phyloP scores from a whole-genome alignment of 2,888 invertebrate species.

The Herminia tarsipennalis region DNA sequence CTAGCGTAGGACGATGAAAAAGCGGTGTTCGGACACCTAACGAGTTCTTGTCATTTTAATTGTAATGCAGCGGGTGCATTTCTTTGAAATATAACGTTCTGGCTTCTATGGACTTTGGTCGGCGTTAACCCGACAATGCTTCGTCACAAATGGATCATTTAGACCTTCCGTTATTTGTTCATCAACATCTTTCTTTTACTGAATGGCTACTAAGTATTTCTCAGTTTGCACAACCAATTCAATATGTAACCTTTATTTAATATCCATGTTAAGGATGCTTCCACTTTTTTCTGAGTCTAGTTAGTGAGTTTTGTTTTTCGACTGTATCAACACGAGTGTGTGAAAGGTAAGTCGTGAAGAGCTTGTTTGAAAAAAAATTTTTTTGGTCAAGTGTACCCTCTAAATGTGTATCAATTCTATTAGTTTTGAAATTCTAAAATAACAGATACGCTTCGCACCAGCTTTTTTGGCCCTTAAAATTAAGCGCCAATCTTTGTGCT shows the following conservation, averaged over 20 bases:
- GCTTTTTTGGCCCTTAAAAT: conserved; percentile 17
- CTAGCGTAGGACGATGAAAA: background rate
- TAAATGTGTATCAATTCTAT: conserved; percentile 24
- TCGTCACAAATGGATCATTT: conserved; percentile 46
- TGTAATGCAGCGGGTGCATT: background rate
- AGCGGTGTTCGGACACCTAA: background rate
- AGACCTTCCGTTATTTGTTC: conserved; percentile 46
- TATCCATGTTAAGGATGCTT: conserved; percentile 54
- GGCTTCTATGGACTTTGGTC: background rate
- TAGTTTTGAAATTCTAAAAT: conserved; percentile 17
- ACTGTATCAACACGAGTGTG: conserved; percentile 58
- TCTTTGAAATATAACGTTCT: background rate
- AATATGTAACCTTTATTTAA: conserved; percentile 56
- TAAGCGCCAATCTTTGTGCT: conserved; percentile 32
- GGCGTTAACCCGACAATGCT: conserved; percentile 1
- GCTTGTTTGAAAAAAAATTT: conserved; percentile 48
- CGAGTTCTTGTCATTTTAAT: background rate
- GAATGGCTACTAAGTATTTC: conserved; percentile 59
- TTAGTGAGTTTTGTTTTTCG: conserved; percentile 60
- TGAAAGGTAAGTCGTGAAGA: conserved; percentile 61
- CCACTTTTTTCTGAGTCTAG: conserved; percentile 52
- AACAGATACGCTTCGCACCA: conserved; percentile 9
- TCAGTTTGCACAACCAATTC: conserved; percentile 61
- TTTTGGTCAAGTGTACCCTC: conserved; percentile 51
- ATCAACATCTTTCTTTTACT: conserved; percentile 49